A percentile compares a stretch with the other conserved stretches of the same genome.
These are phyloP conservation scores for Drosophila carrolli DNA, from an alignment of 1,140 invertebrate genomes.

Conservation along the genomic window DNA sequence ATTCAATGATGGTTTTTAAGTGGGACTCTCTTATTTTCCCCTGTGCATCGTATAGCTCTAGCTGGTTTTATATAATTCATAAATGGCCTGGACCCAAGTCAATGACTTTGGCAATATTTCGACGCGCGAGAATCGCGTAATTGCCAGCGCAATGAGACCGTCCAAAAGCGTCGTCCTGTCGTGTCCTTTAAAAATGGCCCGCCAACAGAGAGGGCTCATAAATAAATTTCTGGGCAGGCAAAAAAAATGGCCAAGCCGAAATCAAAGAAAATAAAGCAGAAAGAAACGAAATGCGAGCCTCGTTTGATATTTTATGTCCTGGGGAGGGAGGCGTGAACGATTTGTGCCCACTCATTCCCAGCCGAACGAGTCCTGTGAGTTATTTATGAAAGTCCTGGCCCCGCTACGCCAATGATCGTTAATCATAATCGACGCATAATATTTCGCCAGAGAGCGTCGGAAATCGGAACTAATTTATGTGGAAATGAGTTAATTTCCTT, in stretches of 20 bases:
- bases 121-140: constrained; percentile 51
- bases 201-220: constrained; percentile 38
- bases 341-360: constrained; percentile 63
- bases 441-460: constrained; percentile 55
- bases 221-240: constrained; percentile 50
- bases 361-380: constrained; percentile 27
- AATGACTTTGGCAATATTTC: constrained; percentile 77
- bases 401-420: constrained; percentile 68
- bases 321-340: constrained; percentile 34
- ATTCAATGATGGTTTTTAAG: too few relatives aligned
- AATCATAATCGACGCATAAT: constrained; percentile 83
- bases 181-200: constrained; percentile 63
- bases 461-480: constrained; percentile 81
- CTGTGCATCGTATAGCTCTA: constrained; percentile 2
- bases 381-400: constrained; percentile 53
- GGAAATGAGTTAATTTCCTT: constrained; percentile 83
- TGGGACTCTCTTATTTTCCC: background rate
- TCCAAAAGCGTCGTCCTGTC: constrained; percentile 58
- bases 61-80: constrained; percentile 67
- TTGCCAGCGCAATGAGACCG: constrained; percentile 55
- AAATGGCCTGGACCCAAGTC: constrained; percentile 58
- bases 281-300: constrained; percentile 9
- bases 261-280: constrained; percentile 37
- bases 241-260: constrained; percentile 19
- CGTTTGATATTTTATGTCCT: constrained; percentile 47